phyloP scores from a whole-genome alignment of 2,113 vertebrate genomes.

The Meriones unguiculatus region DNA sequence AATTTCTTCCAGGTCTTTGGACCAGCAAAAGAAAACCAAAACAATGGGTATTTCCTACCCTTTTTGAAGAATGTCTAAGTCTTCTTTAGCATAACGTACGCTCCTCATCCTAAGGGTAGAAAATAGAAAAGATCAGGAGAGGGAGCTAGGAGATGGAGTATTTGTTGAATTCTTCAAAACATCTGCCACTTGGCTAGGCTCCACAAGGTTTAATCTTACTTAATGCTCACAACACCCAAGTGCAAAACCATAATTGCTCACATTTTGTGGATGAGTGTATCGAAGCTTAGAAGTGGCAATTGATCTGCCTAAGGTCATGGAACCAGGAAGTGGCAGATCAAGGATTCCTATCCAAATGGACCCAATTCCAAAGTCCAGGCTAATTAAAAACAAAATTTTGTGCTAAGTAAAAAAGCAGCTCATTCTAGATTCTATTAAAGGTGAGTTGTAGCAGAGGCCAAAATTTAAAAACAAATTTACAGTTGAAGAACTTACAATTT shows the following conservation, averaged over 20 bases:
- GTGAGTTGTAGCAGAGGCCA: slow-evolving; percentile 45
- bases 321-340: slow-evolving; percentile 43
- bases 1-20: not conserved
- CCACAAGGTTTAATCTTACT: slow-evolving; percentile 49
- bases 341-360: slow-evolving; percentile 56
- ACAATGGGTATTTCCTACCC: not conserved
- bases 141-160: not conserved
- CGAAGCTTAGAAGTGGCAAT: slow-evolving; percentile 65
- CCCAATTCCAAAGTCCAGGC: slow-evolving; percentile 40
- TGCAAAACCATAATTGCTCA: slow-evolving; percentile 43
- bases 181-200: slow-evolving; percentile 22
- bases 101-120: not conserved
- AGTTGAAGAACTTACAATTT: slow-evolving; percentile 70
- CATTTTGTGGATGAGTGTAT: slow-evolving; percentile 61
- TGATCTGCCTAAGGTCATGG: slow-evolving; percentile 67
- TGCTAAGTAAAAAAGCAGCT: slow-evolving; percentile 62
- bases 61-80: not conserved
- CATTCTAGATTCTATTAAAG: slow-evolving; percentile 65
- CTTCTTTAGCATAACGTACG: not conserved
- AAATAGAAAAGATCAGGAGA: not conserved
- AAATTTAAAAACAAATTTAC: slow-evolving; percentile 70
- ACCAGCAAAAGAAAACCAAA: not conserved
- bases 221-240: not conserved
- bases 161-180: not conserved
- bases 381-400: slow-evolving; percentile 75